Percentiles rank a stretch among this genome's conserved stretches.
phyloP scores from a whole-genome alignment of 2,888 invertebrate genomes.

The Catocala nupta region DNA sequence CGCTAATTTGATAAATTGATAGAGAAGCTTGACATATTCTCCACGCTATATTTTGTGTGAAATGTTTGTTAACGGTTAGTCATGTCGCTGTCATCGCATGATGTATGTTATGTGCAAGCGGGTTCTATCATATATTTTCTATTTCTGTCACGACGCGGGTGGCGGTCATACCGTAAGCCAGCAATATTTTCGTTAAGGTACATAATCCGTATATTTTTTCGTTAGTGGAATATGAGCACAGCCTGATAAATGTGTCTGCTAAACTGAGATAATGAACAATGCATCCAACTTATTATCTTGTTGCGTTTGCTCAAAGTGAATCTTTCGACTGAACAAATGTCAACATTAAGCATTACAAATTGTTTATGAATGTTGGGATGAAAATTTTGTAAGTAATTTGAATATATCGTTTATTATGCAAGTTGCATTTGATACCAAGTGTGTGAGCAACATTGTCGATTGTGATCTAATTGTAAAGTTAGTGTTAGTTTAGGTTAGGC shows the following conservation, averaged over 20 bases:
- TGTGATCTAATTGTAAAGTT: constrained; percentile 54
- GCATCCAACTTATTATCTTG: constrained; percentile 35
- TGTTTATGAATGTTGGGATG: constrained; percentile 47
- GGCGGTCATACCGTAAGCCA: constrained; percentile 66
- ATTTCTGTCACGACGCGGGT: constrained; percentile 79
- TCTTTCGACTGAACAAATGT: constrained; percentile 44
- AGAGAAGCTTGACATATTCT: constrained; percentile 35
- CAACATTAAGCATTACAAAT: constrained; percentile 51
- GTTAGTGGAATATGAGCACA: constrained; percentile 65
- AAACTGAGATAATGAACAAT: constrained; percentile 55
- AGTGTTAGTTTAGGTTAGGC: constrained; percentile 46
- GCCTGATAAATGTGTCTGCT: constrained; percentile 61
- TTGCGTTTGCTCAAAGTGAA: constrained; percentile 40
- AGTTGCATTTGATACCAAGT: constrained; percentile 23
- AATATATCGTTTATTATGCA: constrained; percentile 40
- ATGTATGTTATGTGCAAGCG: constrained; percentile 70
- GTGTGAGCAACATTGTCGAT: constrained; percentile 32
- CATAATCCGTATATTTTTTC: constrained; percentile 70
- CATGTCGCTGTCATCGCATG: constrained; percentile 70
- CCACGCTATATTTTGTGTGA: constrained; percentile 25
- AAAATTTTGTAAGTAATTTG: constrained; percentile 35
- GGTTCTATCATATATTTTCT: constrained; percentile 74
- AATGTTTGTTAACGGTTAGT: constrained; percentile 66
- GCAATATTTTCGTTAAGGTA: constrained; percentile 71
- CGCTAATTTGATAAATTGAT: constrained; percentile 18